Conservation (phyloP, 2,888 invertebrate genomes). For the Coenonympha arcania region DNA sequence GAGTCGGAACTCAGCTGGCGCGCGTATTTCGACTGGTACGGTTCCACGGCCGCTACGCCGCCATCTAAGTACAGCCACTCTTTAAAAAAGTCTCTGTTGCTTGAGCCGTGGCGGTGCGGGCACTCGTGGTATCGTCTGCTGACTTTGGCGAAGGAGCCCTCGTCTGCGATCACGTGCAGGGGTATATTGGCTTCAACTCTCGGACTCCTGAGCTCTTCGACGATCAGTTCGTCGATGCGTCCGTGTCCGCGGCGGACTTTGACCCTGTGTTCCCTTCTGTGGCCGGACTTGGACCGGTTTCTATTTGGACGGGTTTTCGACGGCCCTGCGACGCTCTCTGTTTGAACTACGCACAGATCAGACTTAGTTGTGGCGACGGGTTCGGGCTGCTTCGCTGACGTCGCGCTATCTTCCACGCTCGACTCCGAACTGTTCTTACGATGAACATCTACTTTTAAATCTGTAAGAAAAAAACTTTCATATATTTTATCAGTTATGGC, state of each 20-base stretch:
- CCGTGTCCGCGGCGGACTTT: constrained; percentile 49
- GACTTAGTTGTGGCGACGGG: constrained; percentile 52
- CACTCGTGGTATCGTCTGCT: constrained; percentile 62
- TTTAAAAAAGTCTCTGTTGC: constrained; percentile 61
- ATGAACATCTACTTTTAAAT: constrained; percentile 94
- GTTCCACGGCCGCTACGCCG: constrained; percentile 58
- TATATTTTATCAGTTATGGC: not conserved
- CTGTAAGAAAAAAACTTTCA: constrained; percentile 55
- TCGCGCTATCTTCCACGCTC: constrained; percentile 80
- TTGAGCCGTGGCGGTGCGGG: constrained; percentile 52
- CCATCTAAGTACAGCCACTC: constrained; percentile 66
- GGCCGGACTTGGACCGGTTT: constrained; percentile 49
- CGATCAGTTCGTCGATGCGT: constrained; percentile 58
- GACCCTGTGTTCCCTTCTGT: constrained; percentile 51
- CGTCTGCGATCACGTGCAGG: constrained; percentile 58
- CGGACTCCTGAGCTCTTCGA: constrained; percentile 50
- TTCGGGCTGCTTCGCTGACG: constrained; percentile 60
- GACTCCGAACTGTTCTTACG: constrained; percentile 92
- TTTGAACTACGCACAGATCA: constrained; percentile 55
- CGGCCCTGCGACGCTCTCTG: constrained; percentile 46
- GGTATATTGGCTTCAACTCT: constrained; percentile 50
- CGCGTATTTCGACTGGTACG: constrained; percentile 69
- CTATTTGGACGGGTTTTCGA: constrained; percentile 51
- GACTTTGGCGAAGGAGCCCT: constrained; percentile 66
- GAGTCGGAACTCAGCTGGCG: constrained; percentile 72